Base-by-base conservation (phyloP, 2,888 invertebrate species). In the Corbicula japonica region DNA sequence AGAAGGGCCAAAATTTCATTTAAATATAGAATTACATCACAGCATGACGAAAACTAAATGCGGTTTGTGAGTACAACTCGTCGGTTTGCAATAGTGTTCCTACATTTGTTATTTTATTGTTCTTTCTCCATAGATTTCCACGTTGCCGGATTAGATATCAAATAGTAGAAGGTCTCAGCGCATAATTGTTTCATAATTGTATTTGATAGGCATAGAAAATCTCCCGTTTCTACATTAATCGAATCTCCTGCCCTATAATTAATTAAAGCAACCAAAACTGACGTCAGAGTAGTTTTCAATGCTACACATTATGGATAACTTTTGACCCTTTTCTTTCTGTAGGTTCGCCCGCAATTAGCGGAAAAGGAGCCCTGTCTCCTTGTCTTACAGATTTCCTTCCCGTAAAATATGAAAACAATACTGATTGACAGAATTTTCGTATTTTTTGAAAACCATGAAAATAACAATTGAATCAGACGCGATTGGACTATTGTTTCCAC, bases 401-500 rank as follows among this genome's bases (percentile, higher is more conserved):
- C 54, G 71, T 61, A 72, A 62, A 72, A 32, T 41, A 62, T 23
- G 18, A 6, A 26, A 34, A 76, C 71, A 76, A 76, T 71, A 32
- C 46, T 21, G 60, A 32, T 46, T 76, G 71, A 56, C 71, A 76
- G 32, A 28, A 54, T 28, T 71, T 56, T 76, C 58, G 34, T 44
- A 44, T 35, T 34, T 54, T 63, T 32, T 48, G 50, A 80, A 70
- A 48, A 38, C 71, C 46, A 63, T 71, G 60, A 72, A 80, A 71
- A 56, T 68, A 63, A 44, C 63, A 18, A 75, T 68, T 76, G 75
- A 71, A 62, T 58, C 28, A 62, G 71, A 68, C 41, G 72, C 65
- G 72, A 46, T 56, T 61, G 41, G 0, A 52, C 80, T 76, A 72
- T 80, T 75, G 75, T 80, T 75, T 76, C 68, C 41, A n/a, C 32